Conservation (phyloP, 2,797 vertebrate species). For the Spizella passerina region DNA sequence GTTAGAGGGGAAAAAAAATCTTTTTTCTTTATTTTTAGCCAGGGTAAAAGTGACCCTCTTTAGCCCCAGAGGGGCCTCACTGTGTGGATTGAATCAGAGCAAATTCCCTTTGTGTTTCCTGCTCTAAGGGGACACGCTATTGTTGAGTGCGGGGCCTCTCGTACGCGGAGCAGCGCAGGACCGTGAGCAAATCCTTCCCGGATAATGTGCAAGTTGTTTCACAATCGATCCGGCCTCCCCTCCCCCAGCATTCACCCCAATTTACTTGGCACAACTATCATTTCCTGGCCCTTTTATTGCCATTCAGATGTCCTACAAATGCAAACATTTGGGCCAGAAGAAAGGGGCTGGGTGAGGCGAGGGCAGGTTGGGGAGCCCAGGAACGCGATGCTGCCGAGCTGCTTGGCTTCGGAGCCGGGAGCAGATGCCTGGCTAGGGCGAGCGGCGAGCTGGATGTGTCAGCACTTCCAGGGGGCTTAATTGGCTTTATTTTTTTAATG, state of each 20-base stretch:
- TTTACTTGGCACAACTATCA: conserved; percentile 55
- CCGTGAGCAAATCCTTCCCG: conserved; percentile 41
- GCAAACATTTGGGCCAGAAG: conserved; percentile 38
- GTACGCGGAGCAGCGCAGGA: conserved; percentile 16
- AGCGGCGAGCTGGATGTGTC: not conserved
- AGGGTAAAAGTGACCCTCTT: conserved; percentile 70
- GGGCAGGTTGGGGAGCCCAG: not conserved
- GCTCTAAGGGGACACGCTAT: conserved; percentile 74
- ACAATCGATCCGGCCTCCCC: conserved; percentile 40
- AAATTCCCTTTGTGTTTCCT: conserved; percentile 75
- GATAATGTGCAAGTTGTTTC: conserved; percentile 50
- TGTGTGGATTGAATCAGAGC: conserved; percentile 74
- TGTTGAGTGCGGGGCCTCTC: conserved; percentile 69
- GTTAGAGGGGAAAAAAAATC: not conserved
- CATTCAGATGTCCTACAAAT: conserved; percentile 6
- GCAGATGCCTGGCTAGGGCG: not conserved
- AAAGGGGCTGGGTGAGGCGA: not conserved
- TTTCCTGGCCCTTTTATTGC: conserved; percentile 49
- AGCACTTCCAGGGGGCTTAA: conserved; percentile 8
- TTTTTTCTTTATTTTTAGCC: conserved; percentile 63
- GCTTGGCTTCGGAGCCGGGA: not conserved
- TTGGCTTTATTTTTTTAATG: not conserved
- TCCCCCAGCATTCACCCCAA: conserved; percentile 47
- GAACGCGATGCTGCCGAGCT: not conserved
- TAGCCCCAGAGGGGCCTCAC: conserved; percentile 76